These are phyloP conservation scores for Hoplostethus atlanticus DNA, from an alignment of 2,797 vertebrate species.

Conservation along the genomic window DNA sequence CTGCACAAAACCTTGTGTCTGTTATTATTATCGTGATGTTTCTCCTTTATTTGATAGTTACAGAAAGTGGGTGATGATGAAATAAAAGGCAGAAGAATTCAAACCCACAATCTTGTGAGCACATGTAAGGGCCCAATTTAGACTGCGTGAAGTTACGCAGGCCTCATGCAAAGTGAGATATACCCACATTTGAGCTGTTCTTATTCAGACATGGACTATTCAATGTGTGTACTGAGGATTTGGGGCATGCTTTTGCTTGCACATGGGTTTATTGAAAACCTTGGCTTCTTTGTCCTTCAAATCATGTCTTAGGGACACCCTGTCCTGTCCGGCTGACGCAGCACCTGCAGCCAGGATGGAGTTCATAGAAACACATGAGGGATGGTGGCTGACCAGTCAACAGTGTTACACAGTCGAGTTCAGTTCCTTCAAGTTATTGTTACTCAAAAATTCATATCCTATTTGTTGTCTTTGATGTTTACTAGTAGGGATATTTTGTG, in stretches of 20 bases:
- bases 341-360: too few relatives aligned
- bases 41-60: neutral
- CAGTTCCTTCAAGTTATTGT: too few relatives aligned
- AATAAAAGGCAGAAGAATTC: neutral
- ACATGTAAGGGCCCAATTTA: conserved; percentile 1
- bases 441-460: too few relatives aligned
- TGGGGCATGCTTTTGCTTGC: neutral
- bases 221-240: neutral
- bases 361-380: too few relatives aligned
- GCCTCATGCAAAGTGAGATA: conserved; percentile 4
- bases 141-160: neutral
- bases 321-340: too few relatives aligned
- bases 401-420: too few relatives aligned
- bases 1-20: neutral
- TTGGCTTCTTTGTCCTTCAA: conserved; percentile 8
- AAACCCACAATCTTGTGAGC: conserved; percentile 3
- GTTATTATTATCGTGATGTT: neutral
- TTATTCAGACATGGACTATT: neutral
- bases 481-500: too few relatives aligned
- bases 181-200: neutral
- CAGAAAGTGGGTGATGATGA: neutral
- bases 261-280: conserved; percentile 3
- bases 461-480: too few relatives aligned
- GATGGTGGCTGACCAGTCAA: too few relatives aligned
- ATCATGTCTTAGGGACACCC: too few relatives aligned